Evolutionary conservation across 2,113 vertebrate species (phyloP), one percentile per base, ranked within the genome.

Genomic region (Actenoides lindsayi): DNA sequence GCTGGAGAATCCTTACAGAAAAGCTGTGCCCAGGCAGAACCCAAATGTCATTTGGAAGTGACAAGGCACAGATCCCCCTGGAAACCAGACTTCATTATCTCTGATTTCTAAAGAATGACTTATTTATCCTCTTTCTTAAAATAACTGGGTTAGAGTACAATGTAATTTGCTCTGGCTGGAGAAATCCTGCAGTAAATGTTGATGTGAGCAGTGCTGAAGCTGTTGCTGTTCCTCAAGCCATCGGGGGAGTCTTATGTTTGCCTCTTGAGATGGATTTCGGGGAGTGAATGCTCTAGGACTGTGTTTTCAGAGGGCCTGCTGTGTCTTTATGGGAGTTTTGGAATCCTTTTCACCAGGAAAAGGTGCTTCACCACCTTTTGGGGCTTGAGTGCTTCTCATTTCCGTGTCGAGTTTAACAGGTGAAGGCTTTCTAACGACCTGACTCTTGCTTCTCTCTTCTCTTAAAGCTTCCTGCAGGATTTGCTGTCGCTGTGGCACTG

Each of bases 401-500:
- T 21, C 1, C 19, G 18, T 25, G 18, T 63, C 39, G 13, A 3
- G 9, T 44, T n/a, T 14, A 83, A 35, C 48, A 23, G 62, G 25
- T 16, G 50, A 60, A 51, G 82, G 79, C 10, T 88, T 83, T 56
- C 12, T 48, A 12, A 28, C 56, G 68, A 63, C 41, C 56, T 83
- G 86, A 68, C 28, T 89, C 31, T 50, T 70, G 37, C 53, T 90
- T 83, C 7, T 89, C 11, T 54, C 31, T 59, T 50, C 78, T 50
- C 60, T 39, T 57, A 3, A 81, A 99, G 99, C 99, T 3, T 98
- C 99, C 33, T 98, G 95, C 92, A 98, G 99, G 90, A 89, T 99
- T 37, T 99, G 99, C 96, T 99, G 99, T 74, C 98, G 99, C 69
- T 99, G 99, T 42, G 99, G 99, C 41, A 81, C 99, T 0, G 99